Conservation (phyloP, 2,113 vertebrate species). For the Erythrolamprus reginae region DNA sequence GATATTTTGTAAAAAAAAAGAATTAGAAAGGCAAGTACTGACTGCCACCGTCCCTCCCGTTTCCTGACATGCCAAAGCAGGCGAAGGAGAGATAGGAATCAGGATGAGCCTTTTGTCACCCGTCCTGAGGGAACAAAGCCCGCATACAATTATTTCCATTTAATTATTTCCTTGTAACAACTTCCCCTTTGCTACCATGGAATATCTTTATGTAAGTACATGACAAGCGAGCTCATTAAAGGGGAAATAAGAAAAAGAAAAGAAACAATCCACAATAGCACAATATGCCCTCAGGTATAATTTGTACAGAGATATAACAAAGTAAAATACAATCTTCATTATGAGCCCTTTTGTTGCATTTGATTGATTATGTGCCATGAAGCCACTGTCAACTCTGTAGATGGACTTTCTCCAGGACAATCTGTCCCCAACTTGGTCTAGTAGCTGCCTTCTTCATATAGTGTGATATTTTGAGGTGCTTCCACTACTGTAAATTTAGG, state of each 20-base stretch:
- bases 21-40: not conserved
- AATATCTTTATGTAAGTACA: not conserved
- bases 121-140: not conserved
- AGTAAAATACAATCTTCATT: not conserved
- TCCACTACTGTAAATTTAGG: not conserved
- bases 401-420: not conserved
- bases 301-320: not conserved
- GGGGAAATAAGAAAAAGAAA: not conserved
- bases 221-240: too few relatives aligned
- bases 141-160: not conserved
- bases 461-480: not conserved
- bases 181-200: not conserved
- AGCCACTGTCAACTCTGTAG: not conserved
- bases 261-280: not conserved
- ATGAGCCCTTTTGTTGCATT: not conserved
- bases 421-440: not conserved
- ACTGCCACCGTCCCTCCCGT: not conserved
- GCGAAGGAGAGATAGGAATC: not conserved
- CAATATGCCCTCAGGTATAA: not conserved
- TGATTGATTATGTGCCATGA: not conserved
- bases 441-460: not conserved
- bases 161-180: constrained; percentile 2
- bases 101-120: not conserved
- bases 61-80: not conserved
- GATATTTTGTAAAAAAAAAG: not conserved